These are phyloP conservation scores for Chrysopilus asiliformis DNA, from an alignment of 2,888 invertebrate genomes.

Conservation along the genomic window DNA sequence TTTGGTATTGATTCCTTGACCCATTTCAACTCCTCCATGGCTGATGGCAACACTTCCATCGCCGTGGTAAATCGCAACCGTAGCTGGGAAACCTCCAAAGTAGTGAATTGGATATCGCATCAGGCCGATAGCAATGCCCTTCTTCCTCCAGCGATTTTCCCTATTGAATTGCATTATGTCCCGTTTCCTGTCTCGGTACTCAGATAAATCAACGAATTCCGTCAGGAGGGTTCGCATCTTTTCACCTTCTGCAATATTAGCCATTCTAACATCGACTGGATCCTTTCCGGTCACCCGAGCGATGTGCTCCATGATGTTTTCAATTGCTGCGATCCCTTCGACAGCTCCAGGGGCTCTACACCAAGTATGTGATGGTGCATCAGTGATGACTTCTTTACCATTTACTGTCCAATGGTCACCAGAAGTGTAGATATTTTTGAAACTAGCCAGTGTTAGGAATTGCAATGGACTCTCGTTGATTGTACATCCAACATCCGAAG, in stretches of 20 bases:
- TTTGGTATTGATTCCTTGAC: no score
- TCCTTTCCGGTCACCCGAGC: slow-evolving; percentile 42
- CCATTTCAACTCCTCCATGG: slow-evolving; percentile 63
- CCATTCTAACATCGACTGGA: slow-evolving; percentile 43
- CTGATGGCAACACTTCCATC: slow-evolving; percentile 58
- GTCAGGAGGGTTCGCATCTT: slow-evolving; percentile 39
- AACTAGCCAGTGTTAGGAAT: slow-evolving; percentile 23
- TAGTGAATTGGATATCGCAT: slow-evolving; percentile 50
- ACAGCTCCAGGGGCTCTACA: slow-evolving; percentile 49
- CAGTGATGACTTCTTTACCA: slow-evolving; percentile 52
- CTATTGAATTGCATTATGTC: slow-evolving; percentile 47
- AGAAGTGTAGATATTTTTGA: slow-evolving; percentile 49
- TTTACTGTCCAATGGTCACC: slow-evolving; percentile 50
- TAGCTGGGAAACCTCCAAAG: slow-evolving; percentile 42
- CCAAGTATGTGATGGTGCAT: slow-evolving; percentile 54
- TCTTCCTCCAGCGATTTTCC: slow-evolving; percentile 68
- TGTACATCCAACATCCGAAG: slow-evolving; percentile 42
- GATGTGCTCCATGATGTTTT: slow-evolving; percentile 54
- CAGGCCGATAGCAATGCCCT: slow-evolving; percentile 51
- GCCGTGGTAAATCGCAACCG: slow-evolving; percentile 52
- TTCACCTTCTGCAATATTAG: slow-evolving; percentile 38
- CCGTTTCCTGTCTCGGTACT: slow-evolving; percentile 42
- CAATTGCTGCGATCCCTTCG: slow-evolving; percentile 49
- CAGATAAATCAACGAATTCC: slow-evolving; percentile 38
- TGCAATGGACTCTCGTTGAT: slow-evolving; percentile 41